Percentiles rank a stretch among this genome's conserved stretches.
Evolutionary conservation across 2,797 vertebrate genomes (phyloP).

Genomic region (Phataginus tetradactyla): DNA sequence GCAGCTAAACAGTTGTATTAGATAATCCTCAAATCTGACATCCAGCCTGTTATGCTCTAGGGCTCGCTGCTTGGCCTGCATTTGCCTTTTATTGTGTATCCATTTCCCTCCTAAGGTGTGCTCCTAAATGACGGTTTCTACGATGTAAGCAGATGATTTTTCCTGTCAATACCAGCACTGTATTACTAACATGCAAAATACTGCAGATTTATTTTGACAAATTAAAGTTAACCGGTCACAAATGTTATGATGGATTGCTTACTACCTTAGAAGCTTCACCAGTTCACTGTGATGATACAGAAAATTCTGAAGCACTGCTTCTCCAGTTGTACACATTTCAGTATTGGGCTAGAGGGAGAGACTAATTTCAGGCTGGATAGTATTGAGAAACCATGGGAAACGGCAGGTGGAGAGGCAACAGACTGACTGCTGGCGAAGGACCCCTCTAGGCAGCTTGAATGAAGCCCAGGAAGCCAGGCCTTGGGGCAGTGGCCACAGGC

Average conservation of each 20-base stretch:
- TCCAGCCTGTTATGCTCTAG: constrained; percentile 84
- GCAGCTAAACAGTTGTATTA: constrained; percentile 87
- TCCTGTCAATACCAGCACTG: constrained; percentile 84
- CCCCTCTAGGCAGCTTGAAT: neutral
- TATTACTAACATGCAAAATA: constrained; percentile 84
- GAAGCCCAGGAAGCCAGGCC: neutral
- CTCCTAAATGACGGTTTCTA: constrained; percentile 84
- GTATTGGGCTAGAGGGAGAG: constrained; percentile 6
- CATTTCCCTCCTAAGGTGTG: constrained; percentile 84
- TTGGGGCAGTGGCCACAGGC: neutral
- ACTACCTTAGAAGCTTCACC: constrained; percentile 74
- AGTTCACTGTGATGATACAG: neutral
- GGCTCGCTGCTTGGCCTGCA: constrained; percentile 81
- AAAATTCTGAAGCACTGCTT: constrained; percentile 34
- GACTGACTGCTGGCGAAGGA: neutral
- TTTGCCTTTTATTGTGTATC: constrained; percentile 83
- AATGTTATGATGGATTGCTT: constrained; percentile 68
- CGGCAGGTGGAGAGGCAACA: neutral
- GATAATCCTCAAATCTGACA: constrained; percentile 84
- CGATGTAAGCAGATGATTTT: constrained; percentile 80
- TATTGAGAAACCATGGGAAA: neutral
- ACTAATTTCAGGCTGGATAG: neutral
- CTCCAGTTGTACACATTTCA: neutral
- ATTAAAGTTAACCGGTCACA: constrained; percentile 81
- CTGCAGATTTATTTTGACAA: constrained; percentile 84